Evolutionary conservation across 2,113 vertebrate species (phyloP), one percentile per base, ranked within the genome.

Genomic region (Bufo gargarizans): DNA sequence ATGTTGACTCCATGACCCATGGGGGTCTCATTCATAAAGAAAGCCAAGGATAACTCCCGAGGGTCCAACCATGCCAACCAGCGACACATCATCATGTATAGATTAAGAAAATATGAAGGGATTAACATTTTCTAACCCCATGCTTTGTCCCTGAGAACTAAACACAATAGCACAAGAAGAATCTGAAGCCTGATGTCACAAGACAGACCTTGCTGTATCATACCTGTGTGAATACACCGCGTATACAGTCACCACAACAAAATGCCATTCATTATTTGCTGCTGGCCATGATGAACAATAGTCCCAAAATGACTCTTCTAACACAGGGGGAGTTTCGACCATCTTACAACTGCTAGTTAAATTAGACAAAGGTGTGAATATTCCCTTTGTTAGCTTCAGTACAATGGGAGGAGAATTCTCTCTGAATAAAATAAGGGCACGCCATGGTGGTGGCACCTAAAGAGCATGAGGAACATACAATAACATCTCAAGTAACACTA

Each of bases 351-450:
- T 47, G 3, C 17, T 45, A 82, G 43, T 65, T 65, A 65, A 65
- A 63, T 50, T 49, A 82, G 43, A 82, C 82, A 71, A 84, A 55
- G 47, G 49, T 84, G 63, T 49, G 47, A 56, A 71, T 80, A 67
- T 87, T 67, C 50, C 12, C 84, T 71, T 87, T 87, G 61, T 86
- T 86, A 49, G 76, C 76, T 79, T 43, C 45, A 77, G 72, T 77
- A 45, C 11, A 43, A 55, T 17, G 86, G 77, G 77, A 87, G 50
- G 77, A 80, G 77, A 78, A 78, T 71, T 12, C 72, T 20, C 56
- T 58, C 45, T 33, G 81, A 86, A 77, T 80, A 87, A 55, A 19
- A 72, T 17, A 59, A 78, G 71, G 56, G 71, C n/a, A 56, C 19
- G 9, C 6, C 43, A 85, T 59, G 6, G 16, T 59, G 55, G 43